phyloP scores from a whole-genome alignment of 2,113 vertebrate genomes.

The Pollachius pollachius region DNA sequence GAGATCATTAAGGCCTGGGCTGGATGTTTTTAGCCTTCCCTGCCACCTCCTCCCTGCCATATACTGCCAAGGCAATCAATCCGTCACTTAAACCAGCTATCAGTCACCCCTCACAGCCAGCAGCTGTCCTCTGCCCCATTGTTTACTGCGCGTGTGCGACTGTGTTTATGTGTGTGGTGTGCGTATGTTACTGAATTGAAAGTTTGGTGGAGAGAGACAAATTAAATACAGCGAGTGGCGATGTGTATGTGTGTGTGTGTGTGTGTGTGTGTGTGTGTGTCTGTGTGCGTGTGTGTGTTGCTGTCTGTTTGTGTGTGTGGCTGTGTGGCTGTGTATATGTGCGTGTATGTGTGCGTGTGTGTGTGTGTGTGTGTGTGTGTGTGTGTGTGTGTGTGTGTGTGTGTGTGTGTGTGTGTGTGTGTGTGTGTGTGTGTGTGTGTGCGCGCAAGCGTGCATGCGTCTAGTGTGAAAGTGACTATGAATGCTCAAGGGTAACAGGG shows the following conservation, averaged over 20 bases:
- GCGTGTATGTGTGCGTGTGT: background rate
- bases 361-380: slow-evolving; percentile 25
- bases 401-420: slow-evolving; percentile 19
- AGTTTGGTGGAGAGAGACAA: too few relatives aligned
- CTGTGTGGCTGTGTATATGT: too few relatives aligned
- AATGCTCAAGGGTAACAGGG: too few relatives aligned
- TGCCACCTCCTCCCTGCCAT: too few relatives aligned
- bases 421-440: too few relatives aligned
- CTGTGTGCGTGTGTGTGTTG: too few relatives aligned
- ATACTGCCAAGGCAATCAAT: slow-evolving; percentile 23
- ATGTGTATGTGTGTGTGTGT: background rate
- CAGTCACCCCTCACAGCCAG: slow-evolving; percentile 4
- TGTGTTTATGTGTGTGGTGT: background rate
- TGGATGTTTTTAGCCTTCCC: slow-evolving; percentile 28
- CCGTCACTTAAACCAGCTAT: slow-evolving; percentile 39
- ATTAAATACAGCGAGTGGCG: slow-evolving; percentile 8
- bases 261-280: too few relatives aligned
- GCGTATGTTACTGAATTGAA: background rate
- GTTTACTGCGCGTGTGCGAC: background rate
- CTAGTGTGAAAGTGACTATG: too few relatives aligned
- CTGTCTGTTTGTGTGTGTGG: background rate
- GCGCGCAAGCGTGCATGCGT: too few relatives aligned
- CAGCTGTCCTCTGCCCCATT: background rate
- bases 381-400: slow-evolving; percentile 18
- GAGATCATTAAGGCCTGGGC: slow-evolving; percentile 54